phyloP scores from a whole-genome alignment of 1,140 invertebrate genomes.

The Macrosteles quadrilineatus region DNA sequence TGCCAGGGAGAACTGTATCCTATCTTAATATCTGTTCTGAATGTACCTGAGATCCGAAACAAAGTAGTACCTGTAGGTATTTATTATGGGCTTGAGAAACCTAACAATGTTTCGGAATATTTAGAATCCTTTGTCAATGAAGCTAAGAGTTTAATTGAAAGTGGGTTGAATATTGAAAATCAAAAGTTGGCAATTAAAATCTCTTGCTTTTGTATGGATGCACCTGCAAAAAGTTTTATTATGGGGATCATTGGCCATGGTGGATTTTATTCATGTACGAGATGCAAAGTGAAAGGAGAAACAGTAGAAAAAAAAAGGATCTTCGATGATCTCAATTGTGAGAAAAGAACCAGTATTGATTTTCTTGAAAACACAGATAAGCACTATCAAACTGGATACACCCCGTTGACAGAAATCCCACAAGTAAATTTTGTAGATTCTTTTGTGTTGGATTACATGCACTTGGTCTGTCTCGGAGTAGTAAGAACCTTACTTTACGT shows the following conservation, averaged over 20 bases:
- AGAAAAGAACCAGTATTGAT: conserved; percentile 39
- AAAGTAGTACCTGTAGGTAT: conserved; percentile 19
- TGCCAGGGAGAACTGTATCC: conserved; percentile 12
- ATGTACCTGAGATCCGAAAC: not conserved
- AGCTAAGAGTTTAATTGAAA: not conserved
- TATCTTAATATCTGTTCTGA: conserved; percentile 24
- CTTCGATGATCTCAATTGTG: conserved; percentile 39
- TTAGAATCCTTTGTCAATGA: conserved; percentile 12
- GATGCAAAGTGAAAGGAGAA: conserved; percentile 42
- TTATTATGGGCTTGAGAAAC: conserved; percentile 18
- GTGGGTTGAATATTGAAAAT: not conserved
- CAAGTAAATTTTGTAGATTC: conserved; percentile 44
- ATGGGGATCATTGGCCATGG: conserved; percentile 40
- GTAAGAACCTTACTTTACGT: conserved; percentile 46
- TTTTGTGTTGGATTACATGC: conserved; percentile 37
- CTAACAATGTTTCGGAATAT: not conserved
- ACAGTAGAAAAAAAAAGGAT: conserved; percentile 37
- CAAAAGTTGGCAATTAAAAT: not conserved
- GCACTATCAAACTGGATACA: conserved; percentile 46
- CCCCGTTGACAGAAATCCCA: conserved; percentile 40
- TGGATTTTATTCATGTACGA: conserved; percentile 42
- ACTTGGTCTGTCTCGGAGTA: conserved; percentile 50
- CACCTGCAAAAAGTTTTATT: conserved; percentile 41
- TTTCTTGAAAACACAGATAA: conserved; percentile 42
- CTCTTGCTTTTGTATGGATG: conserved; percentile 40